Conservation (phyloP, 2,888 invertebrate species). For the Ischnus inquisitorius region DNA sequence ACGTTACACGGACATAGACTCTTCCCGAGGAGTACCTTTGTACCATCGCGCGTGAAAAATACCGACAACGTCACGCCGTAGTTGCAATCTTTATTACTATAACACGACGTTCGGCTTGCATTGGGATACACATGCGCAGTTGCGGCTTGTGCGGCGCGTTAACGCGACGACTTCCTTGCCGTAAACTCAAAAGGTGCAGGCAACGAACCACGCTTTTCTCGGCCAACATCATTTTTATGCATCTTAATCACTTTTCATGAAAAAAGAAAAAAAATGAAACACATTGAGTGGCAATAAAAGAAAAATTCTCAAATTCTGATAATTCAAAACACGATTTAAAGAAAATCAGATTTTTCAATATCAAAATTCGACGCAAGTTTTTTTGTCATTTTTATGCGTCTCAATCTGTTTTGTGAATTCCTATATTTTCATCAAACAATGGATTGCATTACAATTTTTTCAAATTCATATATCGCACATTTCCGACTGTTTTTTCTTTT, state of each 20-base stretch:
- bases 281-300: no score
- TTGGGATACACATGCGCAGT: constrained; percentile 44
- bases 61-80: constrained; percentile 70
- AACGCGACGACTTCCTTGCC: constrained; percentile 52
- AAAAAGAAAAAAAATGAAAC: no score
- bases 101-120: constrained; percentile 38
- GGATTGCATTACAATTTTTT: no score
- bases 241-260: no score
- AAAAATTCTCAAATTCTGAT: no score
- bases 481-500: neutral
- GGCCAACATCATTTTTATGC: neutral
- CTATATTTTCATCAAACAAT: no score
- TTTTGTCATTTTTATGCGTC: no score
- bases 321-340: no score
- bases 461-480: neutral
- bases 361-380: no score
- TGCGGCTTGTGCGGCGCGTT: constrained; percentile 36
- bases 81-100: constrained; percentile 68
- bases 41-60: constrained; percentile 55
- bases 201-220: constrained; percentile 30
- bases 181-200: neutral
- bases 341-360: no score
- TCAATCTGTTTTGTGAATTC: no score
- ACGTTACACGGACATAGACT: constrained; percentile 26
- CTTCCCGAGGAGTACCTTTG: constrained; percentile 56